Evolutionary conservation across 2,113 vertebrate species (phyloP), one percentile per base, ranked within the genome.

Genomic region (Panurus biarmicus): DNA sequence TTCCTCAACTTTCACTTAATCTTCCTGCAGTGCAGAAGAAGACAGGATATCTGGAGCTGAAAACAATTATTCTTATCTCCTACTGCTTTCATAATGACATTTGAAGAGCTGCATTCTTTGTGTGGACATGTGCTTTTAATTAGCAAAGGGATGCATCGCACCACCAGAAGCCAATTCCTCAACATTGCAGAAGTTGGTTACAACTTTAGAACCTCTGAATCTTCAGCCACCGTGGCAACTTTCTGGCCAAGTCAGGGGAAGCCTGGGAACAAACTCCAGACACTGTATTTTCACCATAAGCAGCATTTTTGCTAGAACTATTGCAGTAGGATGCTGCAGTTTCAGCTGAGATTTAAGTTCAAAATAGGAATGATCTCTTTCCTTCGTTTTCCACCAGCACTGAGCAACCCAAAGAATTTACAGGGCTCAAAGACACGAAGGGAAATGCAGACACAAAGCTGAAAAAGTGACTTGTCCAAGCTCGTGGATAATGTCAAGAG

Each of bases 31-130:
- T 24, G 56, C 72, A 67, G 87, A 89, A 60, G 78, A 95, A 85
- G 64, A 56, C 72, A 77, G 75, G 67, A 65, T 71, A 84, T 91
- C 79, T 95, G 91, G 82, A 90, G 73, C 64, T 56, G 71, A 89
- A 93, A 91, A 83, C n/a, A 90, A 84, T 88, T 86, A 88, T 84
- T 93, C 85, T 90, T 90, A 93, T 93, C 93, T 93, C 87, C 93
- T 95, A 74, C 72, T 80, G 87, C 79, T 94, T 94, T 95, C 85
- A 65, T 96, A 96, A 95, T 94, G 95, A 84, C 79, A 90, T 80
- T 5, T 79, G 75, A 91, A 95, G 57, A 77, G 42, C 35, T 85
- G 58, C 50, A 77, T 80, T 91, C 75, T 48, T 85, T 71, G 33
- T 23, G 62, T n/a, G 56, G 71, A 83, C 44, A 60, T 47, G 51